These are phyloP conservation scores for Pilophorus perplexus DNA, from an alignment of 2,888 invertebrate genomes.

Conservation along the genomic window DNA sequence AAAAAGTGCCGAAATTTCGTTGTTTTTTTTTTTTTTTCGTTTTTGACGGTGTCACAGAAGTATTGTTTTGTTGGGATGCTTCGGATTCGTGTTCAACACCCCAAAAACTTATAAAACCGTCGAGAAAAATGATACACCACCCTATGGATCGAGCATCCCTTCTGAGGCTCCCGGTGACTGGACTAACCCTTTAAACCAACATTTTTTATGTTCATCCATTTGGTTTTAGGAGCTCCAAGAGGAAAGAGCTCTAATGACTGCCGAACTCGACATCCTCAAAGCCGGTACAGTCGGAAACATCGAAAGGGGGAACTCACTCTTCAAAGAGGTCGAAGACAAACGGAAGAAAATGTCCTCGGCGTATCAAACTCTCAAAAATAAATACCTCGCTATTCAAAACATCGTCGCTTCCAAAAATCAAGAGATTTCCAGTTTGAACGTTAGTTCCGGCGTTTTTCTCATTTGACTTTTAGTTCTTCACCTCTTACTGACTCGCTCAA, in stretches of 20 bases:
- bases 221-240: constrained; percentile 47
- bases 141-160: too few species aligned
- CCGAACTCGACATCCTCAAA: constrained; percentile 47
- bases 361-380: constrained; percentile 14
- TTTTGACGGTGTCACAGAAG: too few species aligned
- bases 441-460: not conserved
- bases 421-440: constrained; percentile 16
- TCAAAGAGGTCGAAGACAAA: constrained; percentile 50
- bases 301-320: constrained; percentile 50
- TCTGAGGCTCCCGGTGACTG: not conserved
- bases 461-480: not conserved
- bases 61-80: too few species aligned
- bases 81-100: too few species aligned
- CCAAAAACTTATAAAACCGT: too few species aligned
- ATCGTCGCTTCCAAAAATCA: constrained; percentile 2
- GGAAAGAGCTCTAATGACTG: constrained; percentile 47
- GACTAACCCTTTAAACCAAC: not conserved
- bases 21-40: too few species aligned
- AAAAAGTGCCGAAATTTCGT: too few species aligned
- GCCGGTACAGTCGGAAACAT: constrained; percentile 43
- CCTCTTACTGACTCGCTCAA: not conserved
- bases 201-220: not conserved
- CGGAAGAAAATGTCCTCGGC: constrained; percentile 45
- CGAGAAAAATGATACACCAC: too few species aligned
- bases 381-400: constrained; percentile 11